Evolutionary conservation across 2,888 invertebrate genomes (phyloP), one percentile per base, ranked within the genome.

Genomic region (Synergus laeviventris): DNA sequence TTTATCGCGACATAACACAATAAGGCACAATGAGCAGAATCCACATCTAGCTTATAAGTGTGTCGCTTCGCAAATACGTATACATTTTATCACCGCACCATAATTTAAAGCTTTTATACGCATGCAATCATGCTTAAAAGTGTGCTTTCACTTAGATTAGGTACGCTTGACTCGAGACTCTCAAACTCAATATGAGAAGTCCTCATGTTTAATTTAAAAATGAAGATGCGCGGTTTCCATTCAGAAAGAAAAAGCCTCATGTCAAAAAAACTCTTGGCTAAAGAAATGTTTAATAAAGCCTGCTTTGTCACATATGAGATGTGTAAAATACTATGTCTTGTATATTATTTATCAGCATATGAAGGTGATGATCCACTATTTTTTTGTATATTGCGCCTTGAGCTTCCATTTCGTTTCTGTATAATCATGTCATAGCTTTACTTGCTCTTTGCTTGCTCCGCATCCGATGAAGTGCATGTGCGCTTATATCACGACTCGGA

Each of bases 271-370:
- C 11, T 12, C 16, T 11, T 5, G 39, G 9, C 39, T 11, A 39
- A 39, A 39, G 39, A 39, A 39, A 39, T 39, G 9, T 39, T 39
- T 39, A 39, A 39, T 39, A 11, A 4, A 31, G 31, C 7, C 31
- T n/a, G n/a, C n/a, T 31, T 31, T 31, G 31, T 31, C 31, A 31
- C 31, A 4, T 4, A 31, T n/a, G 31, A 31, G 7, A 31, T 31
- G 7, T 31, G 7, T 31, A 0, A 31, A 0, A 59, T 14, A 54
- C 24, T 31, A 31, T 70, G n/a, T 70, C 24, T 31, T 24, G 31
- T 45, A 49, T n/a, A 36, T 70, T 24, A 70, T 70, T 70, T 70
- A 70, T 70, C 70, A 49, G n/a, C 49, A 36, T n/a, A n/a, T 70
- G 31, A 70, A 70, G 31, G 49, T 70, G 70, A 70, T 70, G 70